These are phyloP conservation scores for Euschistus heros DNA, from an alignment of 1,140 invertebrate species.

Conservation along the genomic window DNA sequence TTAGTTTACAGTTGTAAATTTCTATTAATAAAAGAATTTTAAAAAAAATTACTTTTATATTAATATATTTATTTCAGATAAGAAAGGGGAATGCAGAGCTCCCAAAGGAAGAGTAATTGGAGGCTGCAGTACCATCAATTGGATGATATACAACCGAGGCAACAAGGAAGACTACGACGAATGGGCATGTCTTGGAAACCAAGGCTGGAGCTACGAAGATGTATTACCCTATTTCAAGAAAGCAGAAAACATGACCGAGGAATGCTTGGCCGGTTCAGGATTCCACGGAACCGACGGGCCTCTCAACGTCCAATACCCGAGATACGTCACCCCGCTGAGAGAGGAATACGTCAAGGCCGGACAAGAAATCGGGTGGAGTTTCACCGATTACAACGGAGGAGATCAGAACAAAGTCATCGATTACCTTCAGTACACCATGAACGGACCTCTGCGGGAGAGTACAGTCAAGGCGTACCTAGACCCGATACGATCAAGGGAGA, in stretches of 20 bases:
- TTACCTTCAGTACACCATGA: slow-evolving; percentile 71
- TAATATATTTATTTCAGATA: slow-evolving; percentile 46
- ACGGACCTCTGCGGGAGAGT: slow-evolving; percentile 74
- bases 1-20: too few species aligned
- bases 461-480: slow-evolving; percentile 79
- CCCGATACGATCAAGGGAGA: slow-evolving; percentile 61
- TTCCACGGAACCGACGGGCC: slow-evolving; percentile 71
- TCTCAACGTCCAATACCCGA: slow-evolving; percentile 69
- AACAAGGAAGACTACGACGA: slow-evolving; percentile 83
- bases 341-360: slow-evolving; percentile 72
- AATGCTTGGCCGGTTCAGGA: slow-evolving; percentile 53
- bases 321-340: slow-evolving; percentile 66
- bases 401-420: slow-evolving; percentile 71
- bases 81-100: slow-evolving; percentile 77
- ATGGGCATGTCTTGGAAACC: slow-evolving; percentile 76
- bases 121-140: slow-evolving; percentile 88
- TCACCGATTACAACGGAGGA: slow-evolving; percentile 69
- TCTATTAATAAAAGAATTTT: too few species aligned
- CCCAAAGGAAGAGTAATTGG: slow-evolving; percentile 78
- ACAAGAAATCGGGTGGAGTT: slow-evolving; percentile 60
- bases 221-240: slow-evolving; percentile 82
- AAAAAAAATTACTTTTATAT: too few species aligned
- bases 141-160: slow-evolving; percentile 89
- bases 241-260: slow-evolving; percentile 78
- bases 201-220: slow-evolving; percentile 80